Evolutionary conservation across 2,113 vertebrate genomes (phyloP), one percentile per base, ranked within the genome.

Genomic region (Geococcyx californianus): DNA sequence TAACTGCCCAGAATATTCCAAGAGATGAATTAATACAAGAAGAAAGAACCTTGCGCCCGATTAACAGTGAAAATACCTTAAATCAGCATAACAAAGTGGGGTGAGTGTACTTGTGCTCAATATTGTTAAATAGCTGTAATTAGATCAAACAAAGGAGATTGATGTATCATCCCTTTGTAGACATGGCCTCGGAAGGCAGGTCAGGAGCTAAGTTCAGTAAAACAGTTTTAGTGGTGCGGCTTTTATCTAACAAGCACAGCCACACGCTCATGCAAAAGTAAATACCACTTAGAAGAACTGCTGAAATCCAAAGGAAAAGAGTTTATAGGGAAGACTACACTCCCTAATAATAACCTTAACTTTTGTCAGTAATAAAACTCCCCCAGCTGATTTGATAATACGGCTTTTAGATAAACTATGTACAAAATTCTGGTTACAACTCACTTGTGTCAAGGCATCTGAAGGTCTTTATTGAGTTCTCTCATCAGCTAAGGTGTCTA

Each of bases 31-130:
- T 81, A 83, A 92, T 92, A 74, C 18, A 70, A 87, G 90, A 70
- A 87, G 90, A 67, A 92, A 59, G 69, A 93, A 78, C 31, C 7
- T 4, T 51, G 91, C 83, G 89, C 86, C 75, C 29, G 52, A 92
- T 93, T 90, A 94, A 68, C 91, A 92, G 52, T n/a, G 93, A 90
- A 87, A 96, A 93, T 86, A 90, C 91, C 89, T 94, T 70, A 87
- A 96, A 96, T 96, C 95, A 94, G 95, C 96, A 84, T 97, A 87
- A 96, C 86, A 94, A 96, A 93, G 86, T 52, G 66, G 79, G 89
- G 93, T 92, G 93, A 96, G 89, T 54, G 72, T 58, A 75, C 93
- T 93, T 77, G 76, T 86, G 93, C 93, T 90, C 86, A 28, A 12
- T 51, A 74, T 59, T 62, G 94, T 91, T 94, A 95, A 97, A 94